Base-by-base conservation (phyloP, 2,888 invertebrate species). In the Apantesis nais region DNA sequence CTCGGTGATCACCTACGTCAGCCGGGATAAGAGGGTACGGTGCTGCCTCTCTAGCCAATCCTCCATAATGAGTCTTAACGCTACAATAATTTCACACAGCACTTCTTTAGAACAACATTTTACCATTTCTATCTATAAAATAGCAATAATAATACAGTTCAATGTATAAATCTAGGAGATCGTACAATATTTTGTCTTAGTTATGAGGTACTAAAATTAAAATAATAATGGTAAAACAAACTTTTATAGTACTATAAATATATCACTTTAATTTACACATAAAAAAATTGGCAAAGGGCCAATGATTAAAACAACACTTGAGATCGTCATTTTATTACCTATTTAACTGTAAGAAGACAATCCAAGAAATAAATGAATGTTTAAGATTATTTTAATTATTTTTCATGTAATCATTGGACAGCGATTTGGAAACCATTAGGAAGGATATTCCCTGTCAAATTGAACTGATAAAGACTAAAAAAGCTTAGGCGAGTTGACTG, bases 141-240 rank as follows among this genome's bases (percentile, higher is more conserved):
- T 25, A 1, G 8, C 3, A 25, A 1, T 55, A 25, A 55, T 25
- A 22, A 37, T 25, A 58, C 48, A 22, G 1, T 52, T 8, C 9
- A 11, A 65, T 34, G 64, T 19, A 64, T 69, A 65, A 61, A 65
- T 29, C 25, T 16, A 1, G 1, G 29, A n/a, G 2, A 61, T 29
- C 34, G n/a, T 61, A 16, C 3, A 62, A 61, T 68, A 68, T 68
- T 41, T 29, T 25, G 3, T 19, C 22, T 44, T 63, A 78, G 52
- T 70, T 66, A 73, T 52, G 72, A 72, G 22, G 16, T 34, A 29
- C 41, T 75, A 70, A 74, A 78, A 70, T 69, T 48, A 61, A 12
- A 64, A 29, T 39, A 48, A 72, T 67, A n/a, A 63, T 75, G 71
- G 75, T 78, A 77, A 79, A 75, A 71, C 62, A 2, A 31, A 22